These are phyloP conservation scores for Oligia latruncula DNA, from an alignment of 2,888 invertebrate species.

Conservation along the genomic window DNA sequence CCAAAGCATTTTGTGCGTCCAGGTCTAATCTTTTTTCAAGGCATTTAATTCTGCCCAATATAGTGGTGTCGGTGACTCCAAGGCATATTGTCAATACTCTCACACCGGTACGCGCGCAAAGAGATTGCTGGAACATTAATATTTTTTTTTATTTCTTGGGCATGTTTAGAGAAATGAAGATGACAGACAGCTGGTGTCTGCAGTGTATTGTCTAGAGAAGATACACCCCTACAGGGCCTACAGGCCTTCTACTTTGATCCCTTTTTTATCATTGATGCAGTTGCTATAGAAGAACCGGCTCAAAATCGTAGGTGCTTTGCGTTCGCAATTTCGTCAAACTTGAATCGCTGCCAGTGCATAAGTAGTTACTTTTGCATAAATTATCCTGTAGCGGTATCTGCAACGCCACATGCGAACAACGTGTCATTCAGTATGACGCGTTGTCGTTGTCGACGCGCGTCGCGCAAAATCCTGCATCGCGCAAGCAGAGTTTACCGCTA, in stretches of 20 bases:
- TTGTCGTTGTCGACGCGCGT: too few relatives aligned
- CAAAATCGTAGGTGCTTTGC: too few relatives aligned
- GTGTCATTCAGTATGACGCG: too few relatives aligned
- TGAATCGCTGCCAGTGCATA: background rate
- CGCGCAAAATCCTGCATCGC: too few relatives aligned
- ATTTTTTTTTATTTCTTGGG: background rate
- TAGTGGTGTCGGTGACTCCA: constrained; percentile 45
- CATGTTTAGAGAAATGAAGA: background rate
- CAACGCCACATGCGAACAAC: too few relatives aligned
- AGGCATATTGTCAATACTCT: constrained; percentile 47
- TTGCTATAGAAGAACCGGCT: background rate
- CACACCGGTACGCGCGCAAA: constrained; percentile 44
- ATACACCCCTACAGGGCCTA: background rate
- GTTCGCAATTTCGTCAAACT: too few relatives aligned
- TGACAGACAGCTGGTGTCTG: background rate
- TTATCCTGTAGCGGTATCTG: too few relatives aligned
- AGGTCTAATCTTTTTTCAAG: constrained; percentile 16
- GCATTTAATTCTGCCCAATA: constrained; percentile 26
- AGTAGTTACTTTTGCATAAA: background rate
- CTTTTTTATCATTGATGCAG: background rate
- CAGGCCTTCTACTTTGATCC: background rate
- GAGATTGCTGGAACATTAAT: constrained; percentile 26
- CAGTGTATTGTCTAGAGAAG: background rate
- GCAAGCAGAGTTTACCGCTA: too few relatives aligned
- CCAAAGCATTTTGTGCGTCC: constrained; percentile 14